Base-by-base conservation (phyloP, 30 jellyfish, hydroid and myxozoan genomes). In the Chrysaora quinquecirrha region DNA sequence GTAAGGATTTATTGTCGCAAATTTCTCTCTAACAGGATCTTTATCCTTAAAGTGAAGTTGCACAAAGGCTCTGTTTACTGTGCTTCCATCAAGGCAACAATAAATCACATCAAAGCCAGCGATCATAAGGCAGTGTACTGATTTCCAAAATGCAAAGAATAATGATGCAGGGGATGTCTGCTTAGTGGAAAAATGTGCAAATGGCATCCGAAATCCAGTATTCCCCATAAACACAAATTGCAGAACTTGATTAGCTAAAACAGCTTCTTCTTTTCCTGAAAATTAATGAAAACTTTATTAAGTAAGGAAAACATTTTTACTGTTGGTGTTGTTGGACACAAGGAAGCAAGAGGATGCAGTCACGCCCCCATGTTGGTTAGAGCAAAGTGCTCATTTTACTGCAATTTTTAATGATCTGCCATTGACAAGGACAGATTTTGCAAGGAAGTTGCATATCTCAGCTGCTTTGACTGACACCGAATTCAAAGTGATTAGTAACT, bases 61-160 rank as follows among this genome's bases (percentile, higher is more conserved):
- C 1, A 61, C 73, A 61, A 61, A 61, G 73, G 28, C 32, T 61
- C 73, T 61, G 73, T 61, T 61, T 29, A 61, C 73, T 61, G 28
- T 29, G 30, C 73, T 61, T 61, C 73, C 73, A 61, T 61, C 73
- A n/a, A 61, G 32, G 73, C 73, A 61, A n/a, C 34, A 24, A 61
- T 61, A 61, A 61, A 61, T n/a, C 28, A 61, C 32, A 3, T 61
- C 73, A 61, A 61, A 61, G 28, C 73, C 73, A 61, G 30, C 32
- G 1, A n/a, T 61, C 73, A 61, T 61, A 24, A 61, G 32, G 34
- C 73, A 61, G 7, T 61, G 28, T 24, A 61, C 73, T 3, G 73
- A 24, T 19, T 19, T 61, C 73, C 32, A 61, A 61, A 61, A 61
- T 61, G 73, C 32, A 61, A 61, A 61, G 32, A n/a, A 61, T 1